phyloP scores from a whole-genome alignment of 2,797 vertebrate species.

The Myotis findleyi region DNA sequence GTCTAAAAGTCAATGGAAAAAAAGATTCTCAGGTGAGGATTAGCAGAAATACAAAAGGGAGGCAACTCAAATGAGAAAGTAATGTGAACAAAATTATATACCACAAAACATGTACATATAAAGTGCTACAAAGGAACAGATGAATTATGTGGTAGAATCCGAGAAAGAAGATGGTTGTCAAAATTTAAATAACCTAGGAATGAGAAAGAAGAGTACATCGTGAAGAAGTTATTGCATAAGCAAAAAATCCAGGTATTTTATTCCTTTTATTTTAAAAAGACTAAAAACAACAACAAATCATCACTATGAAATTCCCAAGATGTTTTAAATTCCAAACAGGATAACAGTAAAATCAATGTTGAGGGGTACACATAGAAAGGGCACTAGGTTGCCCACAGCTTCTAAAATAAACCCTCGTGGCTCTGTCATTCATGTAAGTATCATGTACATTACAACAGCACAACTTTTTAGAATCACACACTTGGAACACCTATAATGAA shows the following conservation, averaged over 20 bases:
- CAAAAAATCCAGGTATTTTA: not conserved
- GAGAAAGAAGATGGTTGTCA: not conserved
- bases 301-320: not conserved
- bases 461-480: not conserved
- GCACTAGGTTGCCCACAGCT: not conserved
- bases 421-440: not conserved
- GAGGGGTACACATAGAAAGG: rapidly evolving
- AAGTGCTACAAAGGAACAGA: not conserved
- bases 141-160: not conserved
- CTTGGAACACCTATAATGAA: not conserved
- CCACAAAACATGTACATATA: not conserved
- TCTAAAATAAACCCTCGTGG: not conserved
- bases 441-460: not conserved
- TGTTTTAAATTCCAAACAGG: not conserved
- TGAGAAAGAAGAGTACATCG: not conserved
- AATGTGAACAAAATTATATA: not conserved
- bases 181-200: not conserved
- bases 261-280: not conserved
- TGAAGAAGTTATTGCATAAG: not conserved
- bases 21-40: too few species aligned
- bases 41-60: not conserved
- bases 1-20: too few species aligned
- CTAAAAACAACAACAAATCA: not conserved
- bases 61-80: not conserved
- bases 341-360: not conserved